A percentile compares a stretch with the other conserved stretches of the same genome.
phyloP scores from a whole-genome alignment of 2,888 invertebrate genomes.

The Catocala sponsa region DNA sequence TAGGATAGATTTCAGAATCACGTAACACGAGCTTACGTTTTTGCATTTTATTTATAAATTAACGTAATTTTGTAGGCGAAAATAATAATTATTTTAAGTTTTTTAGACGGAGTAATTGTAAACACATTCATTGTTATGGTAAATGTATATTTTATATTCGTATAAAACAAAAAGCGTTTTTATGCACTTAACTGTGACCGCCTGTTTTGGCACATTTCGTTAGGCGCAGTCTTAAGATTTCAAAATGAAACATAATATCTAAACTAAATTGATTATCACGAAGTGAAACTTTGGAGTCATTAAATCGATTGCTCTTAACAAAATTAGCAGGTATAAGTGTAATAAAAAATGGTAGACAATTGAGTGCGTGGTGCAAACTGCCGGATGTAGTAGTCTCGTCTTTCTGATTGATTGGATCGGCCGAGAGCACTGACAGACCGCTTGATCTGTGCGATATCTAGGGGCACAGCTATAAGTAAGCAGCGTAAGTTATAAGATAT shows the following conservation, averaged over 20 bases:
- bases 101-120: too few relatives aligned
- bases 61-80: too few relatives aligned
- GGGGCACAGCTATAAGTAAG: not conserved
- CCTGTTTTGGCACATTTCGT: too few relatives aligned
- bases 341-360: conserved; percentile 30
- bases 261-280: conserved; percentile 27
- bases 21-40: too few relatives aligned
- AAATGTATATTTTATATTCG: too few relatives aligned
- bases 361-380: conserved; percentile 44
- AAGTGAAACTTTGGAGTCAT: conserved; percentile 40
- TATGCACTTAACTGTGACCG: too few relatives aligned
- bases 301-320: conserved; percentile 5
- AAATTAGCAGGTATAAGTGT: conserved; percentile 32
- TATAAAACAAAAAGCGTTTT: too few relatives aligned
- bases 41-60: too few relatives aligned
- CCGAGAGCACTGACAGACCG: conserved; percentile 33
- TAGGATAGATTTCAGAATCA: too few relatives aligned
- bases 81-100: too few relatives aligned
- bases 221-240: too few relatives aligned
- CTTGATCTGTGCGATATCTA: conserved; percentile 42
- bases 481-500: conserved; percentile 23
- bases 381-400: conserved; percentile 56
- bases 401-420: conserved; percentile 58
- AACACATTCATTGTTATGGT: too few relatives aligned
- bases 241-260: conserved; percentile 30